These are phyloP conservation scores for Callyntrura sp. DNA, from an alignment of 2,888 invertebrate genomes.

Conservation along the genomic window DNA sequence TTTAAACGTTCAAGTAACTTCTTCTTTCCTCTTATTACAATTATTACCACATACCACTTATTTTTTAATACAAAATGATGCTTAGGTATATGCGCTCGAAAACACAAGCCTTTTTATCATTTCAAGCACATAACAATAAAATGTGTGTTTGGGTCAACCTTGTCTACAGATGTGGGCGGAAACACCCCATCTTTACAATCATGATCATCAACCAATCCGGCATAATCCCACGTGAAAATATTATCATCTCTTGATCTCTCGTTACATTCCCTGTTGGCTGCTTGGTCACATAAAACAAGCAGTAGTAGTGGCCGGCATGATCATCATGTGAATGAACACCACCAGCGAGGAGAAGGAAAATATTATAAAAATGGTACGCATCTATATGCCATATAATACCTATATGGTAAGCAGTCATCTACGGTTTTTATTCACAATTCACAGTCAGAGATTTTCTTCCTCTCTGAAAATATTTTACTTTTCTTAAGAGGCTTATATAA, in stretches of 20 bases:
- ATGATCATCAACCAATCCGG: constrained; percentile 81
- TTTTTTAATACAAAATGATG: constrained; percentile 25
- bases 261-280: constrained; percentile 33
- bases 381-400: constrained; percentile 47
- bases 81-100: constrained; percentile 45
- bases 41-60: constrained; percentile 36
- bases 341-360: neutral
- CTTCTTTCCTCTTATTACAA: constrained; percentile 12
- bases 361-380: neutral
- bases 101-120: constrained; percentile 76
- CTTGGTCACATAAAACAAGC: constrained; percentile 53
- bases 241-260: constrained; percentile 78
- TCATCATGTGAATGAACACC: constrained; percentile 46
- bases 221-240: constrained; percentile 76
- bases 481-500: constrained; percentile 32
- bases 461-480: constrained; percentile 67
- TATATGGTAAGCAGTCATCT: too few relatives aligned
- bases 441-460: constrained; percentile 59
- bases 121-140: constrained; percentile 82
- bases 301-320: constrained; percentile 52
- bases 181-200: constrained; percentile 80
- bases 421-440: too few relatives aligned
- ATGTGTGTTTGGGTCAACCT: constrained; percentile 82
- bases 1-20: constrained; percentile 28
- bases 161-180: constrained; percentile 82